Conservation (phyloP, 1,140 invertebrate genomes). For the Copidosoma floridanum region DNA sequence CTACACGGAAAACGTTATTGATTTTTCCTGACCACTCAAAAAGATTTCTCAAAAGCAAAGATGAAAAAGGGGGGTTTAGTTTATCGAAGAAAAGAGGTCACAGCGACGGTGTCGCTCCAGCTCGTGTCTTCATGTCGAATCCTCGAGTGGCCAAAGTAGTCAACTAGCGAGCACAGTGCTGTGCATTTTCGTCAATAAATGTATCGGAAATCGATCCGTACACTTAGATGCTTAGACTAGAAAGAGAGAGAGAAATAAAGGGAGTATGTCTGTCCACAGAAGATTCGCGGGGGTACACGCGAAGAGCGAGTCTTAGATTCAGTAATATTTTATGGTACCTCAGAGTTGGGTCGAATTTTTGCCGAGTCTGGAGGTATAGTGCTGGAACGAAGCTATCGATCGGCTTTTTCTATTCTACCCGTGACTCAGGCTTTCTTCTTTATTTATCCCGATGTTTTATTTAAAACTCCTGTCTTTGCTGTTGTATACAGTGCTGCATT, state of each 20-base stretch:
- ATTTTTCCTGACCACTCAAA: background rate
- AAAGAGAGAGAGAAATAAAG: background rate
- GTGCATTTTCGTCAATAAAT: background rate
- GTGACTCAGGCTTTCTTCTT: too few relatives aligned
- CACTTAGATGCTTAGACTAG: background rate
- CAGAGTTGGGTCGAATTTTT: background rate
- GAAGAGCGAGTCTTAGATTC: too few relatives aligned
- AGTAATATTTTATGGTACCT: slow-evolving; percentile 2
- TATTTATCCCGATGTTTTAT: too few relatives aligned
- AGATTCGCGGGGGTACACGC: too few relatives aligned
- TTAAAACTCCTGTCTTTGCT: too few relatives aligned
- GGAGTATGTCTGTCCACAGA: background rate
- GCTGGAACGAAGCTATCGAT: background rate
- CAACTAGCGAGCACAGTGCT: background rate
- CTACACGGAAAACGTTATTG: slow-evolving; percentile 1
- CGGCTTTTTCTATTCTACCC: background rate
- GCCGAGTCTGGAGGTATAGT: background rate
- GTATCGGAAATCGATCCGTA: slow-evolving; percentile 1
- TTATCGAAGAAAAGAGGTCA: background rate
- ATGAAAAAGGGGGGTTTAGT: too few relatives aligned
- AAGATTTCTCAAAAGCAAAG: background rate
- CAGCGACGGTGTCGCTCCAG: background rate
- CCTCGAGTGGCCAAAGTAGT: background rate
- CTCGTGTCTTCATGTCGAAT: background rate
- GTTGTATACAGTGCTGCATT: too few relatives aligned